phyloP scores from a whole-genome alignment of 1,140 invertebrate species.

The Archivesica marissinica region DNA sequence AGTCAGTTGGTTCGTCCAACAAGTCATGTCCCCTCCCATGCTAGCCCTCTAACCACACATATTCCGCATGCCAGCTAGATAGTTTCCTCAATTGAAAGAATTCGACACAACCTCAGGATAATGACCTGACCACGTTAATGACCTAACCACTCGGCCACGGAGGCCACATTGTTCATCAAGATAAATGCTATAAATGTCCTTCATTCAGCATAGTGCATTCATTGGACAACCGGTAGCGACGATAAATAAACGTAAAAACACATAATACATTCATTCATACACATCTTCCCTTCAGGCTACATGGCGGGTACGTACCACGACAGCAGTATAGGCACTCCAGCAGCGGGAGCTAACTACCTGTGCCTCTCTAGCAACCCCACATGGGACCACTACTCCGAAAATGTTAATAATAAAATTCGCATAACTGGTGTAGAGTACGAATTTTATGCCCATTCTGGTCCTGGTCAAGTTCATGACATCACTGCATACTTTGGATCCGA shows the following conservation, averaged over 20 bases:
- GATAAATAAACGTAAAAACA: no score
- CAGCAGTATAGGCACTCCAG: background rate
- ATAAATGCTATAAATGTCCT: no score
- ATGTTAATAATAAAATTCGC: background rate
- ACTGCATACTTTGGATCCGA: background rate
- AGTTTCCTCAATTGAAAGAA: background rate
- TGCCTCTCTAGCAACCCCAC: slow-evolving; percentile 25
- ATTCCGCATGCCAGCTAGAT: background rate
- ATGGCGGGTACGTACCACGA: slow-evolving; percentile 46
- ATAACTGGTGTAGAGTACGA: slow-evolving; percentile 41
- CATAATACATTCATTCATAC: no score
- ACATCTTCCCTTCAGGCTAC: slow-evolving; percentile 9
- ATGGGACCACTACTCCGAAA: slow-evolving; percentile 12
- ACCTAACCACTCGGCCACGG: no score
- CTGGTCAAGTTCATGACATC: background rate
- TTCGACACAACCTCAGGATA: no score
- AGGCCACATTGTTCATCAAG: no score
- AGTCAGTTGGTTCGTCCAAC: no score
- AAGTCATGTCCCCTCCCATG: no score
- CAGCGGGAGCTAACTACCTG: slow-evolving; percentile 19
- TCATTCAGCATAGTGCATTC: no score
- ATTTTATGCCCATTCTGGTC: background rate
- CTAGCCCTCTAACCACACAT: no score
- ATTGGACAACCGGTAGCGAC: no score
- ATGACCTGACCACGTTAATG: no score